These are phyloP conservation scores for Pachyramphus minor DNA, from an alignment of 2,113 vertebrate genomes.

Conservation along the genomic window DNA sequence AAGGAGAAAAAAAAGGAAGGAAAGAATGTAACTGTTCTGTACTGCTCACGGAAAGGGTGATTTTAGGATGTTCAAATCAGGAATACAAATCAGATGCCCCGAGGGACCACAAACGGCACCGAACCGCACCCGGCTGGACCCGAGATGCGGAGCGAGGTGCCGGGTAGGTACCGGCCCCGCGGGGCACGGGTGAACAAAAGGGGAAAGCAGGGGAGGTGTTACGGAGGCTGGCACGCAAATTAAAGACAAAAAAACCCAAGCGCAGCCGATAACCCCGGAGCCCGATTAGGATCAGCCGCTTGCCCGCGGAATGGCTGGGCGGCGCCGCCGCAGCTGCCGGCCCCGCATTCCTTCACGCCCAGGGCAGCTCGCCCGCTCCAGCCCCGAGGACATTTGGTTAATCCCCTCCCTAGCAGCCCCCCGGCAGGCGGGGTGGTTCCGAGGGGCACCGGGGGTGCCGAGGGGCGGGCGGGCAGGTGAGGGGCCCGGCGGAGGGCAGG, in stretches of 20 bases:
- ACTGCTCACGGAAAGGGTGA: neutral
- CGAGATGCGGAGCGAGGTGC: neutral
- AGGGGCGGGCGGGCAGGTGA: neutral
- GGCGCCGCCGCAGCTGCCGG: neutral
- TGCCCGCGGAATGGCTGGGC: neutral
- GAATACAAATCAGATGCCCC: neutral
- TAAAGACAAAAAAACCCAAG: neutral
- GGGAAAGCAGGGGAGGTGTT: neutral
- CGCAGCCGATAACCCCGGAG: neutral
- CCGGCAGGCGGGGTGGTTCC: accelerated
- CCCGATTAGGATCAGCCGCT: neutral
- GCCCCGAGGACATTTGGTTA: neutral
- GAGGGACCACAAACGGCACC: accelerated
- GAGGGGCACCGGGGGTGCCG: no score
- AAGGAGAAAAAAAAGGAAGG: neutral
- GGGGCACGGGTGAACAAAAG: neutral
- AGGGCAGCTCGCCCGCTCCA: neutral
- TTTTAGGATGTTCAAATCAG: no score
- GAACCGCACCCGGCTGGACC: neutral
- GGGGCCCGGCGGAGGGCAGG: neutral
- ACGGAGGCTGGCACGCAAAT: neutral
- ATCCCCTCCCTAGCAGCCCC: no score
- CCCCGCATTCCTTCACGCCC: neutral
- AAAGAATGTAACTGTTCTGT: neutral
- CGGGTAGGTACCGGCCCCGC: neutral